Evolutionary conservation across 1,140 invertebrate genomes (phyloP).

Genomic region (Drosophila pachea): DNA sequence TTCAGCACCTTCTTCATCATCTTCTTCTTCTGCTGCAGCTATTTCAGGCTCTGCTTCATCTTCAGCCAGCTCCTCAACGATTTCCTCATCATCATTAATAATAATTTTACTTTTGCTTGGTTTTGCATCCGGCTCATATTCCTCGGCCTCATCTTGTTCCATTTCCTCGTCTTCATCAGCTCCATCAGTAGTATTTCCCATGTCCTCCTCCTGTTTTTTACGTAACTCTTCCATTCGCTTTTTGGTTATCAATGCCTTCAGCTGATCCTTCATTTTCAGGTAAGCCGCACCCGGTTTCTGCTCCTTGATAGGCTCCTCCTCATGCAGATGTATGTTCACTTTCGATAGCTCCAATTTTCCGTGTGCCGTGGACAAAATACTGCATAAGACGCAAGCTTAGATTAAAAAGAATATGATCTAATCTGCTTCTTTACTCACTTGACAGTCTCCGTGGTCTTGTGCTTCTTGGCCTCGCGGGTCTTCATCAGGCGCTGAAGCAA

Average conservation of each 20-base stretch:
- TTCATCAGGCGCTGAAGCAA: conserved; percentile 81
- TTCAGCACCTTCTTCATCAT: conserved; percentile 8
- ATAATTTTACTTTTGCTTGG: conserved; percentile 53
- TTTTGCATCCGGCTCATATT: conserved; percentile 67
- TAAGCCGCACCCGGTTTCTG: conserved; percentile 82
- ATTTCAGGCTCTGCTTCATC: conserved; percentile 53
- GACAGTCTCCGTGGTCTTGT: conserved; percentile 71
- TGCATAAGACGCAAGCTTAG: conserved; percentile 1
- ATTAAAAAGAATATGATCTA: background rate
- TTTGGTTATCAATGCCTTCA: conserved; percentile 81
- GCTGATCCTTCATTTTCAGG: conserved; percentile 80
- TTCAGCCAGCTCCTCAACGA: conserved; percentile 61
- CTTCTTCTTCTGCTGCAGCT: conserved; percentile 43
- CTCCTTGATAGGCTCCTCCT: conserved; percentile 68
- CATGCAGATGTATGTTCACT: conserved; percentile 64
- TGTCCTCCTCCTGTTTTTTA: conserved; percentile 79
- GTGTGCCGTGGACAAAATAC: conserved; percentile 71
- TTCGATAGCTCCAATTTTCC: conserved; percentile 75
- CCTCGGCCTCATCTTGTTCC: conserved; percentile 55
- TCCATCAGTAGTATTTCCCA: conserved; percentile 45
- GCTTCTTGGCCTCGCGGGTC: conserved; percentile 78
- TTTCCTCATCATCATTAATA: conserved; percentile 64
- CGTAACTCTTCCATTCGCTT: conserved; percentile 80
- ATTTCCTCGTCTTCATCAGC: conserved; percentile 50
- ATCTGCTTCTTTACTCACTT: conserved; percentile 62